These are phyloP conservation scores for Mastigias papua DNA, from an alignment of 30 jellyfish, hydroid and myxozoan genomes.

Conservation along the genomic window DNA sequence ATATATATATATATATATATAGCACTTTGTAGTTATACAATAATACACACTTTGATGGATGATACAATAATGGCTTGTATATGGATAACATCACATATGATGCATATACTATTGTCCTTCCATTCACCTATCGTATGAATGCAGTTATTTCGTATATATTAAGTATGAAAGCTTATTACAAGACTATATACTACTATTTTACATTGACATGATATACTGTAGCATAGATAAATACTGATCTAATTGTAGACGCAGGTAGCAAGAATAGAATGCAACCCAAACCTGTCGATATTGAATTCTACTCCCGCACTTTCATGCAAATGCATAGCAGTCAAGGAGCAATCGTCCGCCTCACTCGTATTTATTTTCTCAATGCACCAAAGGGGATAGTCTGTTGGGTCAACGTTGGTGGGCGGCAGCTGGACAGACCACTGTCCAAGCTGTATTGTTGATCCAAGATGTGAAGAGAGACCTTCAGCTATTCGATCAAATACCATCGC, in stretches of 20 bases:
- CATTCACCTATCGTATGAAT: no score
- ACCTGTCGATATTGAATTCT: slow-evolving; percentile 55
- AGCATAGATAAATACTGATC: no score
- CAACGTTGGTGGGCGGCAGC: slow-evolving; percentile 88
- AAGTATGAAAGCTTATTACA: no score
- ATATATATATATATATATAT: background rate
- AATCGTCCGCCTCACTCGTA: slow-evolving; percentile 6
- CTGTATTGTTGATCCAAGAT: slow-evolving; percentile 50
- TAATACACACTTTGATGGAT: no score
- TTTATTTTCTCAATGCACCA: slow-evolving; percentile 72
- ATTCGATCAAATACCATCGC: slow-evolving; percentile 11
- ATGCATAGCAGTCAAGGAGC: slow-evolving; percentile 30
- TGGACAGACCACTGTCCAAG: slow-evolving; percentile 76
- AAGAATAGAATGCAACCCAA: background rate
- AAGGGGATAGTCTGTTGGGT: slow-evolving; percentile 58
- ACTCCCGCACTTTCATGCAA: slow-evolving; percentile 13
- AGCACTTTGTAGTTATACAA: no score
- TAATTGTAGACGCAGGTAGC: no score
- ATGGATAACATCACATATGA: no score
- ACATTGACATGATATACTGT: no score
- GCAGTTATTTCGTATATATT: no score
- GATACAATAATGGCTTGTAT: no score
- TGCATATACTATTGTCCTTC: no score
- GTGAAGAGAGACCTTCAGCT: slow-evolving; percentile 29
- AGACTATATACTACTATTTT: no score